Evolutionary conservation across 2,888 invertebrate genomes (phyloP).

Genomic region (Charanyca ferruginea): DNA sequence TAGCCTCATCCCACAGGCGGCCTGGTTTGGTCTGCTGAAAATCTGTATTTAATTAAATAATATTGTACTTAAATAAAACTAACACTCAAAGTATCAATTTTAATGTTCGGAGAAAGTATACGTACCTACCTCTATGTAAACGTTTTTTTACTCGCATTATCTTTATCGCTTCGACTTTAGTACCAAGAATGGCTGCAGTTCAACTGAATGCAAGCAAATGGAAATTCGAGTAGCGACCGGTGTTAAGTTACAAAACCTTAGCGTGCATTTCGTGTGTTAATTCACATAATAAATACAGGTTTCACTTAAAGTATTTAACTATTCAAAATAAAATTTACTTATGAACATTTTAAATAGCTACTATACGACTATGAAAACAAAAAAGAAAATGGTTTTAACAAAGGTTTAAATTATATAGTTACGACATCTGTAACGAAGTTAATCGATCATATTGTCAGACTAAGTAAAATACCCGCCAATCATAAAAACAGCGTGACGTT

Average conservation of each 20-base stretch:
- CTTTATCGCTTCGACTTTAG: slow-evolving; percentile 44
- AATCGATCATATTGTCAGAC: not conserved
- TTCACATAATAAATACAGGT: slow-evolving; percentile 11
- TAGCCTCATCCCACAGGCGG: not conserved
- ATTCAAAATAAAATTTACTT: not conserved
- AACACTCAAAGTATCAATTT: slow-evolving; percentile 12
- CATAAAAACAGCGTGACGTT: slow-evolving; percentile 16
- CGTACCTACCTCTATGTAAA: slow-evolving; percentile 1
- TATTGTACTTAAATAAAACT: not conserved
- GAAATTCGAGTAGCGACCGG: slow-evolving; percentile 37
- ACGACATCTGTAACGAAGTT: not conserved
- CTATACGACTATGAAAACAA: not conserved
- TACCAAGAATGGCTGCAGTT: slow-evolving; percentile 49
- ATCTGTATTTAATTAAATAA: slow-evolving; percentile 4
- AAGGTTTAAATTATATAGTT: no score
- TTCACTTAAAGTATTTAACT: not conserved
- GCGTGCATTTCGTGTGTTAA: slow-evolving; percentile 8
- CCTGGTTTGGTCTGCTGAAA: not conserved
- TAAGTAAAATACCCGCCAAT: slow-evolving; percentile 16
- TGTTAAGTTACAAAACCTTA: slow-evolving; percentile 41
- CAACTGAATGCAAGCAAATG: slow-evolving; percentile 50
- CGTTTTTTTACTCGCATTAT: slow-evolving; percentile 36
- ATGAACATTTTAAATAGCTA: not conserved
- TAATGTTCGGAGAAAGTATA: slow-evolving; percentile 32
- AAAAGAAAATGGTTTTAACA: not conserved